phyloP scores from a whole-genome alignment of 2,888 invertebrate species.

The Antheraea assamensis region DNA sequence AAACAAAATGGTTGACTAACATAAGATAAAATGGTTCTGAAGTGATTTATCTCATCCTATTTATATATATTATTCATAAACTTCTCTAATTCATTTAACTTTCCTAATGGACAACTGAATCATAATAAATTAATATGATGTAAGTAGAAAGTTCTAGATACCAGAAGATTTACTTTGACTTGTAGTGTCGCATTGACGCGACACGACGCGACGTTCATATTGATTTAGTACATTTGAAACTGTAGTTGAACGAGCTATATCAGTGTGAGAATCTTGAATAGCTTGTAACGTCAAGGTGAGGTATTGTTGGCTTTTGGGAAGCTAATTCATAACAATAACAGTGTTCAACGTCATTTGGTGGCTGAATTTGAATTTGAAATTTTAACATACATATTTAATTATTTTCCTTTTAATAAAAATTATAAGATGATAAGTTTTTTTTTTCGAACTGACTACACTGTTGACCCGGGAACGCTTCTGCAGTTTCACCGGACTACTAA shows the following conservation, averaged over 20 bases:
- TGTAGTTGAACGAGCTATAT: neutral
- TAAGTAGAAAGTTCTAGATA: neutral
- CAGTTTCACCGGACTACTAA: too few species aligned
- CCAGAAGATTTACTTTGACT: neutral
- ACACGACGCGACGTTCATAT: neutral
- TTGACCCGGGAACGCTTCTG: too few species aligned
- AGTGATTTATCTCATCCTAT: too few species aligned
- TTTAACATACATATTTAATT: neutral
- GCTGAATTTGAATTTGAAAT: neutral
- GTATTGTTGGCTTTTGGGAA: neutral
- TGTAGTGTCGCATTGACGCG: neutral
- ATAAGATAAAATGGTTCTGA: too few species aligned
- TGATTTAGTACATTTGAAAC: constrained; percentile 1
- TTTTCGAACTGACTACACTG: too few species aligned
- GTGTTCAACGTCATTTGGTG: neutral
- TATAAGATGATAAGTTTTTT: too few species aligned
- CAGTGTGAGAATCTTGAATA: neutral
- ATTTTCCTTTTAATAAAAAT: neutral
- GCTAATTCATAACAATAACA: neutral
- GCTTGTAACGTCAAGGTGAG: neutral
- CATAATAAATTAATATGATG: neutral
- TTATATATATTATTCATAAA: neutral
- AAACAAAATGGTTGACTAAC: too few species aligned
- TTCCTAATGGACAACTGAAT: neutral
- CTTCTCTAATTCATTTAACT: neutral